Percentiles rank a stretch among this genome's conserved stretches.
Evolutionary conservation across 1,140 invertebrate species (phyloP).

Genomic region (Halyomorpha halys): DNA sequence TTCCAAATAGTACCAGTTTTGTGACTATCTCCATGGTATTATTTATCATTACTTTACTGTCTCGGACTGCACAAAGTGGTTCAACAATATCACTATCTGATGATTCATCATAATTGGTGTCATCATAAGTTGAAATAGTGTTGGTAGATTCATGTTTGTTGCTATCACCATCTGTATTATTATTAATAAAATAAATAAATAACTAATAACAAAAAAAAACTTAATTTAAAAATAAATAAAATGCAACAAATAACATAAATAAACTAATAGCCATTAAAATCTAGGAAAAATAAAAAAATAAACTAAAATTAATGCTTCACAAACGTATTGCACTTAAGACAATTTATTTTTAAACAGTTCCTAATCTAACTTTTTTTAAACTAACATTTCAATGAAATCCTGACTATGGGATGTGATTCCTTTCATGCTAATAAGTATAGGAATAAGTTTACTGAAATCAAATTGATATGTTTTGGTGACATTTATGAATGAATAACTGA

Average conservation of each 20-base stretch:
- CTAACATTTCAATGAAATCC: too few relatives aligned
- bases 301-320: too few relatives aligned
- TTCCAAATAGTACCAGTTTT: constrained; percentile 38
- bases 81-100: constrained; percentile 47
- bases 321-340: too few relatives aligned
- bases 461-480: too few relatives aligned
- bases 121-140: constrained; percentile 21
- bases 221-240: neutral
- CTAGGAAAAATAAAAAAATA: neutral
- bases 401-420: too few relatives aligned
- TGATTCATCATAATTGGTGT: constrained; percentile 46
- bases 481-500: too few relatives aligned
- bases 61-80: constrained; percentile 48
- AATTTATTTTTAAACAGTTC: too few relatives aligned
- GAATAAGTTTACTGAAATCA: too few relatives aligned
- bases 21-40: constrained; percentile 67
- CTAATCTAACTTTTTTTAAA: too few relatives aligned
- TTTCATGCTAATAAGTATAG: too few relatives aligned
- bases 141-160: constrained; percentile 26
- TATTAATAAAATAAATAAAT: neutral
- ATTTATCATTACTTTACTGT: constrained; percentile 52
- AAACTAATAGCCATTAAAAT: neutral
- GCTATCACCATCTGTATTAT: constrained; percentile 27
- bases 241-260: neutral
- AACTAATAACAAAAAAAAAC: neutral